Conservation (phyloP, 2,113 vertebrate genomes). For the Drymodes brunneopygia region DNA sequence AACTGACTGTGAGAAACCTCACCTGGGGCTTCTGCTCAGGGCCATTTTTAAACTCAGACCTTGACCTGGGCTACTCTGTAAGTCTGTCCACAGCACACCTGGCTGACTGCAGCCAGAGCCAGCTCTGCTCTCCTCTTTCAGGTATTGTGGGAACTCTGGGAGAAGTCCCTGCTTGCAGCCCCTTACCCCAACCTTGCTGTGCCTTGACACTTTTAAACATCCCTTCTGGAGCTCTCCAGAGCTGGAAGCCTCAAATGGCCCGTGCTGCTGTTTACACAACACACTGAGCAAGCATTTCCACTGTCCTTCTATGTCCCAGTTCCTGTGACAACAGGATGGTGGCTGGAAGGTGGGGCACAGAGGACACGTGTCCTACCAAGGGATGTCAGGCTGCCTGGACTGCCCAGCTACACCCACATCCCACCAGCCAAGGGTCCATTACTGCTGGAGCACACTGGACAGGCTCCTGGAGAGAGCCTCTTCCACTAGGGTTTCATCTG, state of each 20-base stretch:
- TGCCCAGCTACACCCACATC: not conserved
- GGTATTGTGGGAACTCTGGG: accelerated
- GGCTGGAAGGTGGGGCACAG: not conserved
- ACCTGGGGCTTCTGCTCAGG: not conserved
- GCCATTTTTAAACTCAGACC: not conserved
- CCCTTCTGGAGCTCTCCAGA: not conserved
- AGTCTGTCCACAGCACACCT: not conserved
- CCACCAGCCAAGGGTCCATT: accelerated
- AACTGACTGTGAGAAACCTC: not conserved
- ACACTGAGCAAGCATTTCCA: not conserved
- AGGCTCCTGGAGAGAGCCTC: not conserved
- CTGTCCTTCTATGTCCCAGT: not conserved
- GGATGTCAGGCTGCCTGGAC: no score
- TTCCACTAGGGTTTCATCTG: not conserved
- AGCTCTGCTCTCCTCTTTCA: not conserved
- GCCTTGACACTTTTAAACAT: no score
- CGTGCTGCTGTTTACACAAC: not conserved
- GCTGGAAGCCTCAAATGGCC: not conserved
- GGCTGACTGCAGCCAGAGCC: not conserved
- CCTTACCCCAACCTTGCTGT: no score
- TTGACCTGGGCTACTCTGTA: not conserved
- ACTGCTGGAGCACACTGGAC: not conserved
- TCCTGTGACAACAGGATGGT: not conserved
- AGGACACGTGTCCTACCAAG: not conserved
- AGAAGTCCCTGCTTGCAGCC: not conserved